Base-by-base conservation (phyloP, 2,888 invertebrate genomes). In the Tryphoninae sp. region DNA sequence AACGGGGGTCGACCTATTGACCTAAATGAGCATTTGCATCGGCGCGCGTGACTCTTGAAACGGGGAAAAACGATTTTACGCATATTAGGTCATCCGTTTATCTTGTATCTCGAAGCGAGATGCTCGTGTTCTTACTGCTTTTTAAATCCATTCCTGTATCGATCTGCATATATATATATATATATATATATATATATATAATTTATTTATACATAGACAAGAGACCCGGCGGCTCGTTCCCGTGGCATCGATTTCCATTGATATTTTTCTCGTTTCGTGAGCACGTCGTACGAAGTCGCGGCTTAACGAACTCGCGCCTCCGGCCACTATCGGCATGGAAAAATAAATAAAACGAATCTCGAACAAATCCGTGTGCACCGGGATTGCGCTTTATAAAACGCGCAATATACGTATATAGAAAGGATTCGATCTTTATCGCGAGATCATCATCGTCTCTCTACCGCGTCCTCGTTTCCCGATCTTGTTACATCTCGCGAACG, bases 1-100 rank as follows among this genome's bases (percentile, higher is more conserved):
- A 55, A 42, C 69, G 61, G 80, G 81, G 84, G 6, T 6, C 86
- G 87, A 87, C 87, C 89, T 86, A 87, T 86, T 88, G 87, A 89
- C 87, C 89, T 83, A 86, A 85, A 88, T 89, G 83, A 86, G 84
- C 85, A 86, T 87, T 85, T 84, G 82, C 73, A 77, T 82, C 80
- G 64, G 72, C 76, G 62, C 77, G 68, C 77, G 68, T 72, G 80
- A 75, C 76, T 83, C 69, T 80, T 65, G 53, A 76, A 75, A 79
- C 58, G 65, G 62, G 53, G 53, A 19, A 81, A 81, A 74, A 75
- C 33, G 33, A 33, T 85, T 81, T 22, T 71, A 26, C 51, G 40
- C 23, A 26, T 67, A 40, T 68, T 68, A 61, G 19, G 19, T 62
- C 53, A 67, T 67, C 22, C 42, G 53, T 53, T 80, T 59, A 81